phyloP scores from a whole-genome alignment of 2,113 vertebrate genomes.

The Lampris megalopsis region DNA sequence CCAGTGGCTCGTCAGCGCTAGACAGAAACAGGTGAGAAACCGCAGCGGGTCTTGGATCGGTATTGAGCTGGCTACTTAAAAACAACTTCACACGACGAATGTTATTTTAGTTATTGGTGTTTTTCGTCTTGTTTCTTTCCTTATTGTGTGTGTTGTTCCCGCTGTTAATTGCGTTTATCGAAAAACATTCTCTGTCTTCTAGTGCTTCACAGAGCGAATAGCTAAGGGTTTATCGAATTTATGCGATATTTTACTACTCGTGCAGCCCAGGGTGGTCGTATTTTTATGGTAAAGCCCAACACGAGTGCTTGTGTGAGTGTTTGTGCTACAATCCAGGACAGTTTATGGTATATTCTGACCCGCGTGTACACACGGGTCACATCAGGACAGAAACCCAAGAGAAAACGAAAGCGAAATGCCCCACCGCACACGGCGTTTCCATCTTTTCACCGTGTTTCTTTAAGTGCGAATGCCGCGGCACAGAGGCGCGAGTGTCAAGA shows the following conservation, averaged over 20 bases:
- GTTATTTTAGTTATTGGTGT: not conserved
- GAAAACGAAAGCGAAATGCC: constrained; percentile 35
- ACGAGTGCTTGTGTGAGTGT: not conserved
- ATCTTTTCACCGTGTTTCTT: constrained; percentile 63
- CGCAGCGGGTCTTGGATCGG: constrained; percentile 4
- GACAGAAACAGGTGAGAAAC: constrained; percentile 79
- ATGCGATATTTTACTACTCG: constrained; percentile 1
- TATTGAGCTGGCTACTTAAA: not conserved
- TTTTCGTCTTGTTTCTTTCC: constrained; percentile 23
- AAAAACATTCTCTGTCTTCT: not conserved
- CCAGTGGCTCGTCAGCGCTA: constrained; percentile 73
- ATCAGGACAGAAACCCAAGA: constrained; percentile 13
- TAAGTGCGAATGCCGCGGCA: constrained; percentile 29
- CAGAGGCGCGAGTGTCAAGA: constrained; percentile 53
- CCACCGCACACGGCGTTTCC: constrained; percentile 56
- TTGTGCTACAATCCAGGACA: not conserved
- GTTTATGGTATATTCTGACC: not conserved
- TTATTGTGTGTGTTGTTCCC: not conserved
- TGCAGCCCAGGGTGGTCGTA: not conserved
- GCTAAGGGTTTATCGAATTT: not conserved
- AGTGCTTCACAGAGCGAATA: not conserved
- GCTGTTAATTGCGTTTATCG: not conserved
- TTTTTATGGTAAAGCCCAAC: not conserved
- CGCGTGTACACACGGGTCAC: not conserved
- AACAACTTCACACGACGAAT: not conserved